These are phyloP conservation scores for Laodelphax striatellus DNA, from an alignment of 1,140 invertebrate genomes.

Conservation along the genomic window DNA sequence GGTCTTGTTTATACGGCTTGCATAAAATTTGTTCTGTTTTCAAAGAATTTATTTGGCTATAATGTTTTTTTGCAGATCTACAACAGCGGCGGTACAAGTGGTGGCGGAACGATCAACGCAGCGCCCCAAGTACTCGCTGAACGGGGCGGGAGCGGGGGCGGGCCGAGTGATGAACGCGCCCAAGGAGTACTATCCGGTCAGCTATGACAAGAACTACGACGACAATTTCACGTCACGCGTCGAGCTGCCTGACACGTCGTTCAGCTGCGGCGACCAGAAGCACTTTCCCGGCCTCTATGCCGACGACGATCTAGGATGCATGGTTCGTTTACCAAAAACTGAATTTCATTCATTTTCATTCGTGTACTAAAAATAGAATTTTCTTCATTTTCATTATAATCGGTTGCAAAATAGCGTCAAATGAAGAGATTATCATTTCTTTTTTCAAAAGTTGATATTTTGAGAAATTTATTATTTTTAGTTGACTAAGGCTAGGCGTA, in stretches of 20 bases:
- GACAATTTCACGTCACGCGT: slow-evolving; percentile 74
- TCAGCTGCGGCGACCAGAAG: slow-evolving; percentile 79
- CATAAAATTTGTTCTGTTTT: neutral
- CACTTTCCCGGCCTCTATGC: slow-evolving; percentile 82
- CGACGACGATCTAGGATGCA: slow-evolving; percentile 81
- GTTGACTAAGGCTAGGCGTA: no score
- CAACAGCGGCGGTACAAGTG: slow-evolving; percentile 2
- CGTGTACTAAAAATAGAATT: no score
- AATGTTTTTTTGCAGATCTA: no score
- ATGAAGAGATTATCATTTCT: no score
- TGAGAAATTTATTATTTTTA: no score
- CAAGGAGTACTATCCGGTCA: slow-evolving; percentile 73
- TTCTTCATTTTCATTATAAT: no score
- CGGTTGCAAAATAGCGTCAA: no score
- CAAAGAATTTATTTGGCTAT: neutral
- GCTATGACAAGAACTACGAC: slow-evolving; percentile 78
- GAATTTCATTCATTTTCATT: no score
- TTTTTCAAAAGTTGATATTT: no score
- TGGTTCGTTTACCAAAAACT: no score
- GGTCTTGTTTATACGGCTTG: no score
- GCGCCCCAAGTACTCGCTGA: slow-evolving; percentile 23
- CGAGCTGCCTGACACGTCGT: slow-evolving; percentile 72
- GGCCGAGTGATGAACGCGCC: slow-evolving; percentile 81
- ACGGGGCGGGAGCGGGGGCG: slow-evolving; percentile 25
- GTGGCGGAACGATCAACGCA: slow-evolving; percentile 23